phyloP scores from a whole-genome alignment of 2,797 vertebrate genomes.

The Sorex maritimensis region DNA sequence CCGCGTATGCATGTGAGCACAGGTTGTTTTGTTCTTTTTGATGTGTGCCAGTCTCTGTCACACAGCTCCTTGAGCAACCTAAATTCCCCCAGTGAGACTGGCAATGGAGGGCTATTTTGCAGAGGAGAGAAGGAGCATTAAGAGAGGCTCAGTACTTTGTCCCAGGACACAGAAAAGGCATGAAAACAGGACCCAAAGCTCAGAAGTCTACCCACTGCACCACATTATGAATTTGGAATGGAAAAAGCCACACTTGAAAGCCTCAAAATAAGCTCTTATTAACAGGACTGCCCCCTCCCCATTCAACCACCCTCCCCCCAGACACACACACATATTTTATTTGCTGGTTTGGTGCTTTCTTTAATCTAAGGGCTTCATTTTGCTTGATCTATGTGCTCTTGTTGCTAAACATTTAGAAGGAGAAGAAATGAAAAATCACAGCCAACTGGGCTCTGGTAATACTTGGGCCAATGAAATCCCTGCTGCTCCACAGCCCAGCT shows the following conservation, averaged over 20 bases:
- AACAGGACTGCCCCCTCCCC: neutral
- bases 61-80: no score
- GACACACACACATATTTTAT: neutral
- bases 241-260: neutral
- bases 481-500: neutral
- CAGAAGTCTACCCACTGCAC: neutral
- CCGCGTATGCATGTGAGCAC: no score
- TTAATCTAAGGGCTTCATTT: neutral
- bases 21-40: no score
- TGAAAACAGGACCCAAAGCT: neutral
- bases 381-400: conserved; percentile 1
- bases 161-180: neutral
- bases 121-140: neutral
- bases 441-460: neutral
- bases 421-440: neutral
- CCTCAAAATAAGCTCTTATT: neutral
- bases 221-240: neutral
- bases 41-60: no score
- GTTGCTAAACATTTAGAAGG: conserved; percentile 44
- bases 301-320: no score
- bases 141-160: neutral
- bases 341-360: neutral
- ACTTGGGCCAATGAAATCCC: neutral
- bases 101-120: neutral
- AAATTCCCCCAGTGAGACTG: no score